Percentiles rank a stretch among this genome's conserved stretches.
These are phyloP conservation scores for Spilarctia lutea DNA, from an alignment of 2,888 invertebrate genomes.

Conservation along the genomic window DNA sequence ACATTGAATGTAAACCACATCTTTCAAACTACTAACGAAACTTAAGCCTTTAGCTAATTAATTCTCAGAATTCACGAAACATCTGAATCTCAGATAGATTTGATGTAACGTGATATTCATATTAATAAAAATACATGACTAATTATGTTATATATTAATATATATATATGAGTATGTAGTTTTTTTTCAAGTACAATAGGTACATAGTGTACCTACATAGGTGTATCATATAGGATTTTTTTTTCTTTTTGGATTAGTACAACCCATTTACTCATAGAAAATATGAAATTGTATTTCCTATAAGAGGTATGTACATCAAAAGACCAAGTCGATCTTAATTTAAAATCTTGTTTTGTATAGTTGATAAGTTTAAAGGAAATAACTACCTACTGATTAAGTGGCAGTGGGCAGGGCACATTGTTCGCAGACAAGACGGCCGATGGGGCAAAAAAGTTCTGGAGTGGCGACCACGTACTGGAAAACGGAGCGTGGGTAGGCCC, in stretches of 20 bases:
- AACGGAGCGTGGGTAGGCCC: too few species aligned
- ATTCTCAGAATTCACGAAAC: not conserved
- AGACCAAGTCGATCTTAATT: not conserved
- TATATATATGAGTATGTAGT: not conserved
- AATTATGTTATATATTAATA: not conserved
- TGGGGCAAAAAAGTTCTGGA: too few species aligned
- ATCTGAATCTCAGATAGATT: not conserved
- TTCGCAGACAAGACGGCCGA: too few species aligned
- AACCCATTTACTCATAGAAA: not conserved
- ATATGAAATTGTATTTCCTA: not conserved
- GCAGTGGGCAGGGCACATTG: too few species aligned
- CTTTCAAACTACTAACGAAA: not conserved
- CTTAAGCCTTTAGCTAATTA: conserved; percentile 2
- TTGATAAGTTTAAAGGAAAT: too few species aligned
- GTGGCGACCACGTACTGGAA: too few species aligned
- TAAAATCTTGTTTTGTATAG: not conserved
- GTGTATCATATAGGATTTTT: too few species aligned
- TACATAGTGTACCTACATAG: too few species aligned
- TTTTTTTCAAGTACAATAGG: too few species aligned
- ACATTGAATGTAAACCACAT: not conserved
- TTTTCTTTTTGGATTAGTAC: not conserved
- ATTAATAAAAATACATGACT: not conserved
- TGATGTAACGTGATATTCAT: not conserved
- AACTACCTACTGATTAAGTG: too few species aligned
- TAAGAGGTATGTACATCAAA: not conserved